Base-by-base conservation (phyloP, 2,797 vertebrate species). In the Zonotrichia albicollis region DNA sequence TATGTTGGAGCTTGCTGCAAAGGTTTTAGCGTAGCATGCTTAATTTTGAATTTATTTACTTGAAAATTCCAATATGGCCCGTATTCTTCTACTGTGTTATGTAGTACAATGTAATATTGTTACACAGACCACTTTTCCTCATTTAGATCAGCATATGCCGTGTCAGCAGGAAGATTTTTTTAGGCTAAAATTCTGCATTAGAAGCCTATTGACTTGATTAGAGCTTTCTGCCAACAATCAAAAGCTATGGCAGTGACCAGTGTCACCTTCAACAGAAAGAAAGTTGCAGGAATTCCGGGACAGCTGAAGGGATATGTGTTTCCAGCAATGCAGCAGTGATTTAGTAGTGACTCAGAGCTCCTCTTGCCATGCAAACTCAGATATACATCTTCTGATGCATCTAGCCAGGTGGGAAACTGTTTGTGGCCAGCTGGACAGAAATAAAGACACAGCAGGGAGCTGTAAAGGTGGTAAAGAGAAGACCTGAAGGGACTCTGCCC, bases 261-360 rank as follows among this genome's bases (percentile, higher is more conserved):
- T 12, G 17, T 27, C 26, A 50, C 1, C 20, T 65, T 16, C 22
- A 61, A 22, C 32, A 66, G 17, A 57, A 38, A 75, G 6, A 46
- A 30, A 70, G 7, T 6, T 43, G 19, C 14, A 20, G 36, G 32
- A 70, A 19, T 20, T 30, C n/a, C 29, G 11, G 0, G 4, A 32
- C 25, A 42, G 14, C 11, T 3, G 3, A 70, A 73, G 16, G 0
- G 1, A 10, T 10, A 8, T 29, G 11, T 36, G 3, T 60, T 82
- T 83, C 55, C 54, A 76, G 27, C 8, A 73, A 3, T 19, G 27
- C 5, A 46, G 11, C 9, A 58, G 14, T 13, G 32, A 19, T 36
- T 76, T 62, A 61, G n/a, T 12, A 29, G 26, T 0, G 4, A 58
- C 62, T 86, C 0, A 0, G 19, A 51, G 8, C 40, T 54, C 32